Percentiles rank a stretch among this genome's conserved stretches.
These are phyloP conservation scores for Grallaria varia DNA, from an alignment of 2,113 vertebrate species.

Conservation along the genomic window DNA sequence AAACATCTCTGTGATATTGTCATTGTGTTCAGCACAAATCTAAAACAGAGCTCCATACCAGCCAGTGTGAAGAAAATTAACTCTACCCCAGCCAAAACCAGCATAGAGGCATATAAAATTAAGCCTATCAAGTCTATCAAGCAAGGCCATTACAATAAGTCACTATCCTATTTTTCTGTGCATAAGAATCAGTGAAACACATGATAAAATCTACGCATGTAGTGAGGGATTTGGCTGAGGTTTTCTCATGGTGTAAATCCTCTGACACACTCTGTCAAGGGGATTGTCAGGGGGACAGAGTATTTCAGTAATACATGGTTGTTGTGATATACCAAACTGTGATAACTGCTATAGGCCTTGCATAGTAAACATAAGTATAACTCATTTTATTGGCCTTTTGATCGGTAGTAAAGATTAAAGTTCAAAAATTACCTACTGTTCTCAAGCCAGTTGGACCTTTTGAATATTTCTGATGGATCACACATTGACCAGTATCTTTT, in stretches of 20 bases:
- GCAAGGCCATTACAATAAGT: background rate
- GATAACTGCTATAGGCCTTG: background rate
- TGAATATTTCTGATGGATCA: background rate
- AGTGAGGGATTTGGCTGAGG: background rate
- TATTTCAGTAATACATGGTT: background rate
- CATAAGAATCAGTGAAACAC: background rate
- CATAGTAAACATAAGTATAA: background rate
- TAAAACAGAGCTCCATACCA: rapidly evolving
- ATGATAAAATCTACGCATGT: background rate
- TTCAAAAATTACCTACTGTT: background rate
- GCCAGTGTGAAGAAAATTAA: background rate
- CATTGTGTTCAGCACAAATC: background rate
- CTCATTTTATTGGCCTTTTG: background rate
- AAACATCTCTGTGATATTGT: background rate
- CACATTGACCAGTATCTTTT: background rate
- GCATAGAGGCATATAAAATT: background rate
- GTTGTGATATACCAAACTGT: background rate
- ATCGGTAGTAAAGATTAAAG: background rate
- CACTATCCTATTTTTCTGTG: background rate
- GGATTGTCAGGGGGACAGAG: background rate
- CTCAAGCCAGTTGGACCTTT: background rate
- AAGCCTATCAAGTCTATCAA: background rate
- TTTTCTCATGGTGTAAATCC: background rate
- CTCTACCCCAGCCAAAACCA: background rate
- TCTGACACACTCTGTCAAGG: background rate